Evolutionary conservation across 2,797 vertebrate genomes (phyloP).

Genomic region (Microctenopoma lineatum): DNA sequence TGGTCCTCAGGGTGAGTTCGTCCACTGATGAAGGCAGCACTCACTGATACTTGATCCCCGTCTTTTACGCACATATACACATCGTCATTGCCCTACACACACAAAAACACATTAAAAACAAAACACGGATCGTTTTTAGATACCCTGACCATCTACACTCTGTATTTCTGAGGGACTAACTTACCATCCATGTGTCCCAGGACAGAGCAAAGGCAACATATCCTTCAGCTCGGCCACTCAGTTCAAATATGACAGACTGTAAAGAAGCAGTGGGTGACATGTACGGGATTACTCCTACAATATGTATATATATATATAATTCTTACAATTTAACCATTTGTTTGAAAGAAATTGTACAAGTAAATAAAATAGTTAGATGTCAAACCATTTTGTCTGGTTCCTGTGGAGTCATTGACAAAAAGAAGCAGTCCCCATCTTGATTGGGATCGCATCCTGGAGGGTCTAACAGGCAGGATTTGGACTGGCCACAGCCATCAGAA

Average conservation of each 20-base stretch:
- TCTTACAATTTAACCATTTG: too few species aligned
- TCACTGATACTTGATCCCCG: slow-evolving; percentile 61
- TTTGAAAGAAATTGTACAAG: not conserved
- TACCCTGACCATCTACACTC: too few species aligned
- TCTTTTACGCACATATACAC: slow-evolving; percentile 84
- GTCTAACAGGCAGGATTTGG: slow-evolving; percentile 84
- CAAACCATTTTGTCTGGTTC: slow-evolving; percentile 31
- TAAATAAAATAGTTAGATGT: not conserved
- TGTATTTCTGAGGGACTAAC: slow-evolving; percentile 31
- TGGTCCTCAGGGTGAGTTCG: slow-evolving; percentile 78
- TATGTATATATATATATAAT: too few species aligned
- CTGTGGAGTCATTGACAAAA: slow-evolving; percentile 82
- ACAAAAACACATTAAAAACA: not conserved
- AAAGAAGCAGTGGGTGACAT: not conserved
- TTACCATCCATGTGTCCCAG: slow-evolving; percentile 88
- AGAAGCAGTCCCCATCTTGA: slow-evolving; percentile 75
- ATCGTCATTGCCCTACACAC: slow-evolving; percentile 85
- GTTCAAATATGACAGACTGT: slow-evolving; percentile 80
- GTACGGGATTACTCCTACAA: too few species aligned
- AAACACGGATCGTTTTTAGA: not conserved
- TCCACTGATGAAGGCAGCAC: slow-evolving; percentile 73
- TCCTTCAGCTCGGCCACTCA: slow-evolving; percentile 87
- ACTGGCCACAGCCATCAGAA: slow-evolving; percentile 81
- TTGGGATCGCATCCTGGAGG: slow-evolving; percentile 85
- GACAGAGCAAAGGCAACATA: slow-evolving; percentile 88